Percentiles rank a stretch among this genome's conserved stretches.
Evolutionary conservation across 2,797 vertebrate genomes (phyloP).

Genomic region (Cynodonichthys magdalenae): DNA sequence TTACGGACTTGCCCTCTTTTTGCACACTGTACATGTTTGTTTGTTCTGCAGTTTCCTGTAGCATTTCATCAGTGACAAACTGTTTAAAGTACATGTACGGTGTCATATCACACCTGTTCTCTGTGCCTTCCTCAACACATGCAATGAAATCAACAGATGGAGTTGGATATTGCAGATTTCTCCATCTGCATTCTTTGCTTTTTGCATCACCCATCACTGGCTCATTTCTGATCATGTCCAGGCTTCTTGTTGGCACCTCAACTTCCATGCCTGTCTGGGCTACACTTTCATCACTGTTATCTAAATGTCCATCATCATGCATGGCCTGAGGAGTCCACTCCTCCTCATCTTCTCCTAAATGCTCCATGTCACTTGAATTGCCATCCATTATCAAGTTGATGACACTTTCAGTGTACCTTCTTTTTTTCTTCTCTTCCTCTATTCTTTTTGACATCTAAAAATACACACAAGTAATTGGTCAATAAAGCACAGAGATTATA

Average conservation of each 20-base stretch:
- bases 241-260: neutral
- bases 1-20: neutral
- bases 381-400: too few species aligned
- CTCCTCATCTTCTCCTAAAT: neutral
- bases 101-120: slow-evolving; percentile 5
- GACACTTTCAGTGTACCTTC: too few species aligned
- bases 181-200: neutral
- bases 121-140: neutral
- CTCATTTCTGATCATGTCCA: neutral
- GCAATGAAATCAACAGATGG: slow-evolving; percentile 3
- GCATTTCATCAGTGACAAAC: neutral
- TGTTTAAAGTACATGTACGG: neutral
- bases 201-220: neutral
- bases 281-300: neutral
- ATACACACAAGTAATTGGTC: too few species aligned
- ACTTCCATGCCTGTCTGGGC: neutral
- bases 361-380: slow-evolving; percentile 15
- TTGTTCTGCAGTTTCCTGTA: neutral
- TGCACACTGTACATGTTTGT: neutral
- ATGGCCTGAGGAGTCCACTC: neutral
- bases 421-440: too few species aligned
- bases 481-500: too few species aligned
- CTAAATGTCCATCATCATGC: neutral
- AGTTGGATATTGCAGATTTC: neutral
- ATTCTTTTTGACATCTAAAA: too few species aligned